Evolutionary conservation across 2,797 vertebrate genomes (phyloP), one percentile per base, ranked within the genome.

Genomic region (Alosa sapidissima): DNA sequence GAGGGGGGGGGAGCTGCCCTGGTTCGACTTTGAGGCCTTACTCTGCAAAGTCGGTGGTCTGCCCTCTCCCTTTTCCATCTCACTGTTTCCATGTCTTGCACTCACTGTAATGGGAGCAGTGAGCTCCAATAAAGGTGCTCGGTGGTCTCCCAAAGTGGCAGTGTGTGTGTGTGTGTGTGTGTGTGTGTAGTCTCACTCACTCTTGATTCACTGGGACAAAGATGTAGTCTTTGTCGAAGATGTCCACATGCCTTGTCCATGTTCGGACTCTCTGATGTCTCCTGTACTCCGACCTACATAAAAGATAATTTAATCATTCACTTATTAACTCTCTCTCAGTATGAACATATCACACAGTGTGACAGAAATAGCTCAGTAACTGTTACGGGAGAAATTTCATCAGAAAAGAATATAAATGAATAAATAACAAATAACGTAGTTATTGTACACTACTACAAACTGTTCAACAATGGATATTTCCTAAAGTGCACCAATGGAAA

Each of bases 191-290:
- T 21, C 11, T 3, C n/a, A 86, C 97, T 97, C 94, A 99, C 98
- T 97, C 96, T 86, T 99, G 97, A 91, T 99, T 99, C 88, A 99
- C 97, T 81, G 98, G 98, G 81, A 99, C 96, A 90, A 99, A 99
- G 86, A 99, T 96, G 88, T 96, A 99, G 94, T 99, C 97, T 92
- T 99, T 99, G 92, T 85, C 96, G 92, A 99, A 99, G 83, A 99
- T 97, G 92, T 98, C 98, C 78, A 98, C 95, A 52, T 96, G 94
- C 24, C 98, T 96, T n/a, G 98, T 99, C 98, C 98, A 99, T 0
- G 97, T 99, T 94, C 94, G 97, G 86, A 99, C 98, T 92, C 97
- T 95, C 91, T 94, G 96, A 88, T 99, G 98, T 86, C 98, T 94
- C 91, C 93, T 93, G 84, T 96, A 94, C 3, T 95, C 95, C 0